phyloP scores from a whole-genome alignment of 2,113 vertebrate species.

The Malurus elegans region DNA sequence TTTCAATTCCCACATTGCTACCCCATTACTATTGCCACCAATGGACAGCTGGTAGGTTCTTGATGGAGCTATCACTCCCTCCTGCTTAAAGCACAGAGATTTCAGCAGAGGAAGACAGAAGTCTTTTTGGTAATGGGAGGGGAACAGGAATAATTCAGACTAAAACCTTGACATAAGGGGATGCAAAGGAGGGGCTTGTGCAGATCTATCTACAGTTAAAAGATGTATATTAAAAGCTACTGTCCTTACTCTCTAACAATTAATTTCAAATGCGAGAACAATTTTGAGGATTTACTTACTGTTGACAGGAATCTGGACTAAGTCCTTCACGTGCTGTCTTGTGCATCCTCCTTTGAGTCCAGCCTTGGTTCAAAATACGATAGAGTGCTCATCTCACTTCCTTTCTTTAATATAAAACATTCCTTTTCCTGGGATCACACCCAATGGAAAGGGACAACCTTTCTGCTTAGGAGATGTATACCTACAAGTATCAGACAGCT shows the following conservation, averaged over 20 bases:
- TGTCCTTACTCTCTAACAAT: neutral
- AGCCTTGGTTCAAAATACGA: neutral
- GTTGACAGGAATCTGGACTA: neutral
- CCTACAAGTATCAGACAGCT: neutral
- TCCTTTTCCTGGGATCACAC: neutral
- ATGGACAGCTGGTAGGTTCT: neutral
- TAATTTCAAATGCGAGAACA: conserved; percentile 22
- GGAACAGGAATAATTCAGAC: neutral
- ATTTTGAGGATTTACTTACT: neutral
- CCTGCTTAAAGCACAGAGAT: neutral
- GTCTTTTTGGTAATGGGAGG: neutral
- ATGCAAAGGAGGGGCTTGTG: neutral
- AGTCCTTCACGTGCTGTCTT: neutral
- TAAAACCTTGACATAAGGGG: neutral
- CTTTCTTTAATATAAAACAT: neutral
- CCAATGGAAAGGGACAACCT: neutral
- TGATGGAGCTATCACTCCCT: neutral
- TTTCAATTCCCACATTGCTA: neutral
- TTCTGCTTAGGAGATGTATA: neutral
- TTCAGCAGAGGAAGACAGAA: neutral
- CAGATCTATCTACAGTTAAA: neutral
- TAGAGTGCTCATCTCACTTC: neutral
- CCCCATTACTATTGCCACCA: neutral
- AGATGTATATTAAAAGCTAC: neutral
- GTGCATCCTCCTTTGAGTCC: neutral